A percentile compares a stretch with the other conserved stretches of the same genome.
phyloP scores from a whole-genome alignment of 2,113 vertebrate species.

The Callaeas wilsoni region DNA sequence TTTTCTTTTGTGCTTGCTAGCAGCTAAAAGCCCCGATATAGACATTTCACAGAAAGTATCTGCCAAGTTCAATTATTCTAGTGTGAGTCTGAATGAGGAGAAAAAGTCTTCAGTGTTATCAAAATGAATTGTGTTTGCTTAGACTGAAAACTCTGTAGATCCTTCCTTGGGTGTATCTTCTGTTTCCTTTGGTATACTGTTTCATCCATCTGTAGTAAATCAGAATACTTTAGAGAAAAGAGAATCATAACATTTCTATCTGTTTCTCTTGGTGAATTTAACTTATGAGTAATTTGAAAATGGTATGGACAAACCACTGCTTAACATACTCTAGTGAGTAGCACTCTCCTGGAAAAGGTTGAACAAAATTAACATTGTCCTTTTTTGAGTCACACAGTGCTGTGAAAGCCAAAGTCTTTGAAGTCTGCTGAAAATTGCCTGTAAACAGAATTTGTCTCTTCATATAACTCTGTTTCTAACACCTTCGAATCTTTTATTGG shows the following conservation, averaged over 20 bases:
- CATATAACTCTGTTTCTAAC: not conserved
- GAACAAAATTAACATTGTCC: not conserved
- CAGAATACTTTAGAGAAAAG: not conserved
- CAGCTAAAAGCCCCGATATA: conserved; percentile 14
- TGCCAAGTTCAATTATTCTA: not conserved
- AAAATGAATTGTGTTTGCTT: not conserved
- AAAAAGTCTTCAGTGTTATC: not conserved
- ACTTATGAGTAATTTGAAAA: not conserved
- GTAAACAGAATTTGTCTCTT: not conserved
- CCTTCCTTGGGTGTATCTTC: not conserved
- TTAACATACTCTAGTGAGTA: not conserved
- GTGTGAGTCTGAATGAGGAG: not conserved
- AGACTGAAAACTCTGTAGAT: not conserved
- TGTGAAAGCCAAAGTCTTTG: not conserved
- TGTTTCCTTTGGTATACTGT: not conserved
- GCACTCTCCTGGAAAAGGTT: not conserved
- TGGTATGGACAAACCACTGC: not conserved
- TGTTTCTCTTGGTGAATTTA: not conserved
- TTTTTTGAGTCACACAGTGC: not conserved
- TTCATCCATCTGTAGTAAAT: not conserved
- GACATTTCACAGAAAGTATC: not conserved
- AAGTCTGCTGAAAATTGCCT: not conserved
- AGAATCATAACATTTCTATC: not conserved
- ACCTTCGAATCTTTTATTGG: not conserved
- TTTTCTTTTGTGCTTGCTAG: conserved; percentile 19